A percentile compares a stretch with the other conserved stretches of the same genome.
Conservation (phyloP, 2,888 invertebrate genomes). For the Apoda limacodes region DNA sequence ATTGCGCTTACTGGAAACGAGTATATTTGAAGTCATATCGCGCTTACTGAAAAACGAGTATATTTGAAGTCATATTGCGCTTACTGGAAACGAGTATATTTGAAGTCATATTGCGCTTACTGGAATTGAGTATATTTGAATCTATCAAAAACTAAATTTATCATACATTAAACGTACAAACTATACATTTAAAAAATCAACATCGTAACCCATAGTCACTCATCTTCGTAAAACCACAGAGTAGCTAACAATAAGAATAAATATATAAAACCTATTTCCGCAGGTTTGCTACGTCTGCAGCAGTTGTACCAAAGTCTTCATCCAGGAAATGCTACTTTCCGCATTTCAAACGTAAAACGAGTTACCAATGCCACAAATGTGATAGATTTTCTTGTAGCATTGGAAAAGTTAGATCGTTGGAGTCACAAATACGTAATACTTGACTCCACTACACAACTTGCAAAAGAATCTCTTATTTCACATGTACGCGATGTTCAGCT, state of each 20-base stretch:
- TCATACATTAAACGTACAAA: too few species aligned
- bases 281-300: slow-evolving; percentile 90
- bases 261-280: slow-evolving; percentile 12
- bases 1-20: too few species aligned
- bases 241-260: slow-evolving; percentile 1
- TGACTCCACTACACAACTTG: slow-evolving; percentile 87
- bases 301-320: slow-evolving; percentile 90
- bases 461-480: slow-evolving; percentile 86
- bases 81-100: too few species aligned
- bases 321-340: slow-evolving; percentile 85
- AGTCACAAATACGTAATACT: slow-evolving; percentile 88
- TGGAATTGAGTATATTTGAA: too few species aligned
- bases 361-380: slow-evolving; percentile 87
- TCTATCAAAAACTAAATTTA: too few species aligned
- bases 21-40: too few species aligned
- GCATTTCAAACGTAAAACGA: slow-evolving; percentile 87
- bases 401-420: slow-evolving; percentile 87
- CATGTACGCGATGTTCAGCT: slow-evolving; percentile 89
- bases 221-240: too few species aligned
- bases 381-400: slow-evolving; percentile 80
- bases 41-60: too few species aligned
- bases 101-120: too few species aligned
- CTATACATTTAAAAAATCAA: too few species aligned
- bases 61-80: too few species aligned
- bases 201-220: too few species aligned